Conservation (phyloP, 2,888 invertebrate genomes). For the Nebria brevicollis region DNA sequence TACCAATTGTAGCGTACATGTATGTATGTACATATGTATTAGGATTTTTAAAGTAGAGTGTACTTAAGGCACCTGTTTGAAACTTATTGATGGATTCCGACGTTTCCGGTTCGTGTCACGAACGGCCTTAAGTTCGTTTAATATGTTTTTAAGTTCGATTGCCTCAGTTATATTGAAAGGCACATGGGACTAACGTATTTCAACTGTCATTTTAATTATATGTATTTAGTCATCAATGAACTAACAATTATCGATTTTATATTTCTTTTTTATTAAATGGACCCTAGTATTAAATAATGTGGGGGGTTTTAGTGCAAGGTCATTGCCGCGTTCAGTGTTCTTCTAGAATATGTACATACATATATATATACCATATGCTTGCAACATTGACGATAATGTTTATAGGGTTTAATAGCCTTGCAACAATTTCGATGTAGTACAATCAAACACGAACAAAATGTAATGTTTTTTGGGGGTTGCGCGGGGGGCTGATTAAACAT, state of each 20-base stretch:
- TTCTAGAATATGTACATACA: too few relatives aligned
- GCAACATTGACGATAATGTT: neutral
- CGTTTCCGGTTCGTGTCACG: conserved; percentile 48
- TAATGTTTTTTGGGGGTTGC: neutral
- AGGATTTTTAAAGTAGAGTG: conserved; percentile 9
- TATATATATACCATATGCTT: too few relatives aligned
- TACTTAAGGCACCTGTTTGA: conserved; percentile 49
- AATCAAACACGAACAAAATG: neutral
- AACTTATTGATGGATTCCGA: conserved; percentile 51
- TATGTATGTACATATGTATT: too few relatives aligned
- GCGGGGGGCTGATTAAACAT: neutral
- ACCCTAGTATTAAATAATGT: too few relatives aligned
- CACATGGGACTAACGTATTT: neutral
- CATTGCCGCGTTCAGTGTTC: too few relatives aligned
- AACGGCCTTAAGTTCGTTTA: conserved; percentile 34
- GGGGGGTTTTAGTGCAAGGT: too few relatives aligned
- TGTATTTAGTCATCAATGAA: neutral
- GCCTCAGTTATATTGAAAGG: neutral
- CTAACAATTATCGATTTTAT: neutral
- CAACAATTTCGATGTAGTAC: neutral
- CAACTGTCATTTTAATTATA: neutral
- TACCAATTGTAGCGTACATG: too few relatives aligned
- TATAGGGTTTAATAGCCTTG: neutral
- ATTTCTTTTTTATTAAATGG: neutral
- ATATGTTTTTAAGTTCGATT: conserved; percentile 44